Base-by-base conservation (phyloP, 2,888 invertebrate genomes). In the Dicycla oo region DNA sequence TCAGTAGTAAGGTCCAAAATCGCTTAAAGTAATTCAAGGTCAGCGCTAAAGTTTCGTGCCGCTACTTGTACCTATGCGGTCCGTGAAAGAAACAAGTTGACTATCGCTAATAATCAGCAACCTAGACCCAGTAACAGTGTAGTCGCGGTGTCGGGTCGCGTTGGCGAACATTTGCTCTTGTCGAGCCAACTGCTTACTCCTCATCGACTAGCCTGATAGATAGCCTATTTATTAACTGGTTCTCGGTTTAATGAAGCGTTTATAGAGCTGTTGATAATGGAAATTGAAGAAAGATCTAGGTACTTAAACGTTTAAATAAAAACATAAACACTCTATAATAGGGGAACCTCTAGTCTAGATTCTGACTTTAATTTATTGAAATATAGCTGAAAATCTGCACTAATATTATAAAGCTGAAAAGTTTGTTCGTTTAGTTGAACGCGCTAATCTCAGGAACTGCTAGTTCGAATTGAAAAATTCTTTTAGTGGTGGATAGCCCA, bases 141-240 rank as follows among this genome's bases (percentile, higher is more conserved):
- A 53, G 54, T 15, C 7, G 49, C 7, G 49, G 60, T 75, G 69
- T 75, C 69, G 56, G 45, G 30, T 73, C 69, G 54, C 54, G 56
- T 75, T 78, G 78, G 69, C 78, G 56, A 56, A 49, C 67, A 43
- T 43, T 34, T 23, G 34, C 40, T 58, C 40, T 64, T n/a, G 53
- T n/a, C 49, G 69, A 43, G 84, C 82, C 84, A 83, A 81, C 62
- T 58, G 34, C 57, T 73, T 38, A 58, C 62, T 80, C 70, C 38
- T 72, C 69, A 54, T 0, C 20, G 40, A 20, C 65, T 47, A 7
- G 34, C 38, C 15, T 53, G 40, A 38, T 58, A 51, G 74, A 78
- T 83, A 80, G 66, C 83, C 81, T 82, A 80, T 68, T 80, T 82
- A 45, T 62, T 47, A 75, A 75, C 83, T 38, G 78, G 82, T 80